Evolutionary conservation across 2,797 vertebrate genomes (phyloP).

Genomic region (Cetoscarus ocellatus): DNA sequence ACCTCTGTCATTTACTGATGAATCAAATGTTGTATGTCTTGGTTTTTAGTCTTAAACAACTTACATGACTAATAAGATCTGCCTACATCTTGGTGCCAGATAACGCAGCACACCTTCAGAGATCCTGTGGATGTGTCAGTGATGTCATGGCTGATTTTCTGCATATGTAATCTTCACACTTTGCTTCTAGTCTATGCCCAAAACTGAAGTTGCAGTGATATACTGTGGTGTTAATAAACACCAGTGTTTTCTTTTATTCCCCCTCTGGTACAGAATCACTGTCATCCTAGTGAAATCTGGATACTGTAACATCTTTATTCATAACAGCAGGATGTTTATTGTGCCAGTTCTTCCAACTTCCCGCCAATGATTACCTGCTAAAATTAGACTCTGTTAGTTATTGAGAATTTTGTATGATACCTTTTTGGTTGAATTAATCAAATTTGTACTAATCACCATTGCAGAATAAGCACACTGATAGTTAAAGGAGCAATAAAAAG

Average conservation of each 20-base stretch:
- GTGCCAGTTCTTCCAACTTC: neutral
- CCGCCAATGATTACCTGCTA: neutral
- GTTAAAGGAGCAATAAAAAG: conserved; percentile 17
- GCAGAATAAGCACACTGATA: conserved; percentile 20
- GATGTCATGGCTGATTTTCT: too few species aligned
- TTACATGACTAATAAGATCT: too few species aligned
- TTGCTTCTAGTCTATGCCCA: neutral
- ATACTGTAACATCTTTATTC: neutral
- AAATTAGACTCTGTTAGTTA: conserved; percentile 12
- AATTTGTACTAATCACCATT: neutral
- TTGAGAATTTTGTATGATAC: neutral
- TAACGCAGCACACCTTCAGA: too few species aligned
- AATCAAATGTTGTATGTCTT: too few species aligned
- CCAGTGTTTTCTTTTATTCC: neutral
- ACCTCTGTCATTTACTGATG: too few species aligned
- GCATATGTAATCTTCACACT: neutral
- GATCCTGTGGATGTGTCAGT: neutral
- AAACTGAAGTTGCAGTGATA: neutral
- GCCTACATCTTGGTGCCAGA: too few species aligned
- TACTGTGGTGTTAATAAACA: neutral
- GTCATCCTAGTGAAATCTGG: neutral
- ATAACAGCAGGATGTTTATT: conserved; percentile 7
- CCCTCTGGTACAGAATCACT: neutral
- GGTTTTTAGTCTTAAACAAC: too few species aligned
- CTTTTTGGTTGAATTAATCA: conserved; percentile 22